These are phyloP conservation scores for Camelus dromedarius DNA, from an alignment of 2,113 vertebrate species.

Conservation along the genomic window DNA sequence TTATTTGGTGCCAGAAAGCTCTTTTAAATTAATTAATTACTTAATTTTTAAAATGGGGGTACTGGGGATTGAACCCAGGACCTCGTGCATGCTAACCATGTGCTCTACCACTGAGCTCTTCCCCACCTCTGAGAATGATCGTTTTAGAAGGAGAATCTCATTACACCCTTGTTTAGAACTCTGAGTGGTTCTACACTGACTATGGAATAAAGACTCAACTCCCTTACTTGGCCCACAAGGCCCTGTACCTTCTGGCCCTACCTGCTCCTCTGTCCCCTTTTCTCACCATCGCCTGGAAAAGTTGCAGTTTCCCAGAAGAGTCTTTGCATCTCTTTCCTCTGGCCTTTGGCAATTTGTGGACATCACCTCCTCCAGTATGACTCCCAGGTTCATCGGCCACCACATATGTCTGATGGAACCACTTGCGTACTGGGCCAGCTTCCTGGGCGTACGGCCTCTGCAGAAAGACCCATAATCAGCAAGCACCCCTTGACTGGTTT, in stretches of 20 bases:
- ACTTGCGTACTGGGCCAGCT: too few relatives aligned
- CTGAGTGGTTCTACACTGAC: background rate
- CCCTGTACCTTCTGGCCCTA: background rate
- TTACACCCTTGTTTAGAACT: background rate
- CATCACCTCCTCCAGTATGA: background rate
- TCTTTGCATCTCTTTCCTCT: background rate
- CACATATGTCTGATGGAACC: background rate
- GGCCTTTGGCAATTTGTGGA: background rate
- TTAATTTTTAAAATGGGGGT: too few relatives aligned
- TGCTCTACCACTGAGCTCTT: too few relatives aligned
- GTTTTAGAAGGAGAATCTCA: background rate
- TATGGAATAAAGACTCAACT: background rate
- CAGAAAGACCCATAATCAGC: background rate
- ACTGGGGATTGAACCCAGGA: too few relatives aligned
- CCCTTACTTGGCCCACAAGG: background rate
- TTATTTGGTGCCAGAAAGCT: background rate
- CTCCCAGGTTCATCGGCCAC: background rate
- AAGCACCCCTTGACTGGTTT: background rate
- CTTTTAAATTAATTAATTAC: background rate
- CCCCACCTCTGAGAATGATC: background rate
- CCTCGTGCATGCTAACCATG: too few relatives aligned
- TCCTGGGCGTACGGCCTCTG: accelerated
- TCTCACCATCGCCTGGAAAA: background rate
- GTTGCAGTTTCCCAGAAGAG: background rate
- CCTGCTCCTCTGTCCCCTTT: background rate